Base-by-base conservation (phyloP, 1,140 invertebrate genomes). In the Copidosoma floridanum region DNA sequence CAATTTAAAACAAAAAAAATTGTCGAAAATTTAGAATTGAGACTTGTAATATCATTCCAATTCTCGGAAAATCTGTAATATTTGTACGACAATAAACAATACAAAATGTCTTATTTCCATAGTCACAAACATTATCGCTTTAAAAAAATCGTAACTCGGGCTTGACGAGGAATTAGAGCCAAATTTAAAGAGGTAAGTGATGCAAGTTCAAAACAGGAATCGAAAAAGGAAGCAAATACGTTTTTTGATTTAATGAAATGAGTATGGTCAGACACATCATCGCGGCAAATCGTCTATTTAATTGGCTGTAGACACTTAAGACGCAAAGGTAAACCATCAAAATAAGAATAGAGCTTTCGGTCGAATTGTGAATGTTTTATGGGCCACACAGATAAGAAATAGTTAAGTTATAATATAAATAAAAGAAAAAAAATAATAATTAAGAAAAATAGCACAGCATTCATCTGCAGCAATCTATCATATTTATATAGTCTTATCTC, bases 261-360 rank as follows among this genome's bases (percentile, higher is more conserved):
- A 65, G 64, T 66, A 65, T 68, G 66, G 68, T 74, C 71, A 74
- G 71, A 71, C 72, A 74, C 73, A 62, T 58, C 65, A 65, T 68
- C 52, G 57, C 61, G 61, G 65, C n/a, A 68, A 71, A 63, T 65
- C 65, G 65, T 63, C 67, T 65, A n/a, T n/a, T 69, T 68, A 62
- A 43, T 69, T 65, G 63, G 65, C 46, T 66, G 65, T 63, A 60
- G 16, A 65, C 51, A 62, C 62, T 63, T 63, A 35, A 64, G 53
- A 38, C 43, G 56, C 35, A 67, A 70, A 73, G 72, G 72, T 74
- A 75, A 46, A 46, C 71, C 23, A 26, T 57, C 59, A 52, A 61
- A 61, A 62, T 57, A 29, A 67, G 54, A 66, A 57, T n/a, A n/a
- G n/a, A 61, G 32, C 65, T 48, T 54, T 65, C 65, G 70, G 65